Evolutionary conservation across 2,888 invertebrate genomes (phyloP), one percentile per base, ranked within the genome.

Genomic region (Tenthredo livida): DNA sequence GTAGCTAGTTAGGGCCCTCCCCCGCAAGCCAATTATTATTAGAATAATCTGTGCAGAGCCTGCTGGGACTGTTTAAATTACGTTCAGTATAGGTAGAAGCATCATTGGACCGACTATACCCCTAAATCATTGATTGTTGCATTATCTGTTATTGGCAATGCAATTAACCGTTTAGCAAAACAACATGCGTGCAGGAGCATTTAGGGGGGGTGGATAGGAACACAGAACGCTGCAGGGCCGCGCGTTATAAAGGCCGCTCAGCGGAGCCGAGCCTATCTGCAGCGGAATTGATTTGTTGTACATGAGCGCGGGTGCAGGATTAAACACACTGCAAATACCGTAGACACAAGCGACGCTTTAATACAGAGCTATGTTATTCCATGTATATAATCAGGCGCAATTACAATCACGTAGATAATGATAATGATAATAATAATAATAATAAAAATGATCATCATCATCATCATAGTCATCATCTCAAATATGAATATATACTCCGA

Each of bases 101-200:
- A 89, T 90, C 90, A 89, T 90, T 90, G 90, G 87, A 83, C 87
- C 70, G 85, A 54, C 75, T 58, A 85, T 85, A 84, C 88, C 88
- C 90, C 87, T 92, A 93, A 93, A 92, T 93, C 92, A 93, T 92
- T 91, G 92, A 93, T 92, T 92, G 92, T 92, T 91, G 92, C 91
- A 93, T 93, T 93, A 93, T 93, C 93, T 93, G 93, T 92, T 93
- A 93, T 93, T 93, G 93, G 92, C 92, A 92, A 92, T 92, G 92
- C 92, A 92, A 93, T 92, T 93, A 93, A 92, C 90, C 92, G 92
- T 91, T 93, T 92, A 92, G 90, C 91, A 91, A 91, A 92, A 91
- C 91, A 91, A 77, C 86, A 70, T 77, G 84, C 84, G 84, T 84
- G 65, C 78, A 82, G 47, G 29, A 70, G 47, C 33, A 33, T 33